Evolutionary conservation across 2,797 vertebrate genomes (phyloP), one percentile per base, ranked within the genome.

Genomic region (Enteromius anoplus): DNA sequence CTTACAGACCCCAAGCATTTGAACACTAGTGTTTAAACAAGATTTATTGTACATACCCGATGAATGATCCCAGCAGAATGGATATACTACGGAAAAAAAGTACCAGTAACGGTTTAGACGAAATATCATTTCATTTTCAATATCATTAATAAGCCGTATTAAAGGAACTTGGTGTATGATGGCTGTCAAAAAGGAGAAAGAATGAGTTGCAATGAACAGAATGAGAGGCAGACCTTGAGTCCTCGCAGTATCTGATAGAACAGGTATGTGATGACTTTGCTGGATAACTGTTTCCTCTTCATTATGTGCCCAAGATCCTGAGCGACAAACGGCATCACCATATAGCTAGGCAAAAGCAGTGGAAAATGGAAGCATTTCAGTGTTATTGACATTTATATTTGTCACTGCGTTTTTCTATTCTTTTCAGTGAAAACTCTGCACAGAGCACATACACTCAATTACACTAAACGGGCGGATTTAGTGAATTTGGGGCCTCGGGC

Each of bases 1-100:
- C 23, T 47, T 49, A 29, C 42, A 5, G 10, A 34, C 26, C 45
- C 26, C 17, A 51, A 21, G 10, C 15, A 19, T 19, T 32, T 19
- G 7, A 72, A 72, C 2, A 4, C 29, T 73, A 8, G 29, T n/a
- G 14, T 37, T 72, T 55, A 72, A n/a, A 58, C 32, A 34, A 7
- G 5, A 75, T 65, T 72, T 64, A n/a, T 53, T 70, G 70, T 86
- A 94, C 94, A 73, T 85, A 96, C 95, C 94, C 95, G 93, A 88
- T 96, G 95, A 85, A 96, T 91, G 87, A 96, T 95, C 37, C 95
- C 95, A 78, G 94, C 94, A 84, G 95, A 96, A 85, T 96, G 95
- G 80, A 96, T 96, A 42, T 95, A 96, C 95, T 96, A 90, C 84
- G 86, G 75, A 82, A 87, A 84, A 40, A 51, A 88, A 49, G 19